phyloP scores from a whole-genome alignment of 2,113 vertebrate genomes.

The Cyprinodon tularosa region DNA sequence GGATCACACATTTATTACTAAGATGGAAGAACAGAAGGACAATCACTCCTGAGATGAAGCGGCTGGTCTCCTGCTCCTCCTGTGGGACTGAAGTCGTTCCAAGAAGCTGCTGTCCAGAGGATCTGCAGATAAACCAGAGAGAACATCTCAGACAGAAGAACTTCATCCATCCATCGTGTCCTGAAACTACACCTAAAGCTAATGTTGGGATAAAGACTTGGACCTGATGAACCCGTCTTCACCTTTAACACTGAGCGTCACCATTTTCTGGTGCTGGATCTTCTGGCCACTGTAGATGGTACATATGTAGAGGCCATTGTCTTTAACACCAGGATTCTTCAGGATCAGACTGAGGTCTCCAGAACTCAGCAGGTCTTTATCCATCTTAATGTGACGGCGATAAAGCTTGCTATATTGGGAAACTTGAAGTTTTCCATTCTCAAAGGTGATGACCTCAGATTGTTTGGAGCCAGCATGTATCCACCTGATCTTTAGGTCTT shows the following conservation, averaged over 20 bases:
- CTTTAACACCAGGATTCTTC: not conserved
- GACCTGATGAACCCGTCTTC: too few species aligned
- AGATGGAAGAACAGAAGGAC: too few species aligned
- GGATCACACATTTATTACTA: too few species aligned
- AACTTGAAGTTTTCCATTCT: not conserved
- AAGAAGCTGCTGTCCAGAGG: too few species aligned
- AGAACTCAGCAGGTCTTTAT: conserved; percentile 3
- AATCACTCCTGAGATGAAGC: too few species aligned
- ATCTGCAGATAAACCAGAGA: too few species aligned
- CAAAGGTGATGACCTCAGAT: not conserved
- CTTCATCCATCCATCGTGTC: too few species aligned
- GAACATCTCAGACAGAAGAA: too few species aligned
- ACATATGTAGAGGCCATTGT: not conserved
- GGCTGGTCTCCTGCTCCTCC: too few species aligned
- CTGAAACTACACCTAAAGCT: too few species aligned
- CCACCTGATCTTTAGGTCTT: not conserved
- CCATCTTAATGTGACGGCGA: not conserved
- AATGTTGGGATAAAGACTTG: too few species aligned
- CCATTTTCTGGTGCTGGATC: not conserved
- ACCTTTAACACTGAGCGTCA: conserved; percentile 4
- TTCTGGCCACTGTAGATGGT: not conserved
- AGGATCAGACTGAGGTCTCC: conserved; percentile 10
- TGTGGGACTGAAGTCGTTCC: too few species aligned
- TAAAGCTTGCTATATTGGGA: not conserved
- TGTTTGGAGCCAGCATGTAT: not conserved